Percentiles rank a stretch among this genome's conserved stretches.
Conservation (phyloP, 2,113 vertebrate species). For the Labeo catla region DNA sequence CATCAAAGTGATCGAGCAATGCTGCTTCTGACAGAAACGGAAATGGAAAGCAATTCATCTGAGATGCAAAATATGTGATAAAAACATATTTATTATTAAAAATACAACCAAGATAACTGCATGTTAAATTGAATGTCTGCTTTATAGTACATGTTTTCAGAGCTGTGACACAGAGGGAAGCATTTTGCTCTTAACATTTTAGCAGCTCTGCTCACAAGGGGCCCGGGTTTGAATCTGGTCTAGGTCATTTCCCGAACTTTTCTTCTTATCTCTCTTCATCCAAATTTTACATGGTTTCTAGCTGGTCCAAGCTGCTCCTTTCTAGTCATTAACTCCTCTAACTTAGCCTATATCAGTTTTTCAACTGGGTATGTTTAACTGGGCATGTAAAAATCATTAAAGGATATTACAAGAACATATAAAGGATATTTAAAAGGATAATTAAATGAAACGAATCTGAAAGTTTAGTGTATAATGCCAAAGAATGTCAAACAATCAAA, state of each 20-base stretch:
- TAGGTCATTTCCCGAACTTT: not conserved
- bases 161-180: not conserved
- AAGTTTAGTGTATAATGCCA: too few species aligned
- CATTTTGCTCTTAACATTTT: not conserved
- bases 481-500: too few species aligned
- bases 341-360: not conserved
- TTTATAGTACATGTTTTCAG: not conserved
- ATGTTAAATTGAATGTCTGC: not conserved
- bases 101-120: not conserved
- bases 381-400: too few species aligned
- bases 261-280: not conserved
- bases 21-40: not conserved
- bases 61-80: not conserved
- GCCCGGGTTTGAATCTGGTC: not conserved
- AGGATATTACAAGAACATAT: too few species aligned
- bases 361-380: not conserved
- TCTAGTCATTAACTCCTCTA: not conserved
- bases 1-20: constrained; percentile 1
- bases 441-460: too few species aligned
- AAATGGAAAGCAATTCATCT: not conserved
- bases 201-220: not conserved
- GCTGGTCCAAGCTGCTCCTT: not conserved
- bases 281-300: not conserved
- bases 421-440: too few species aligned
- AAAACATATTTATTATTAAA: constrained; percentile 6